A percentile compares a stretch with the other conserved stretches of the same genome.
phyloP scores from a whole-genome alignment of 2,888 invertebrate genomes.

The Temnothorax ravouxi region DNA sequence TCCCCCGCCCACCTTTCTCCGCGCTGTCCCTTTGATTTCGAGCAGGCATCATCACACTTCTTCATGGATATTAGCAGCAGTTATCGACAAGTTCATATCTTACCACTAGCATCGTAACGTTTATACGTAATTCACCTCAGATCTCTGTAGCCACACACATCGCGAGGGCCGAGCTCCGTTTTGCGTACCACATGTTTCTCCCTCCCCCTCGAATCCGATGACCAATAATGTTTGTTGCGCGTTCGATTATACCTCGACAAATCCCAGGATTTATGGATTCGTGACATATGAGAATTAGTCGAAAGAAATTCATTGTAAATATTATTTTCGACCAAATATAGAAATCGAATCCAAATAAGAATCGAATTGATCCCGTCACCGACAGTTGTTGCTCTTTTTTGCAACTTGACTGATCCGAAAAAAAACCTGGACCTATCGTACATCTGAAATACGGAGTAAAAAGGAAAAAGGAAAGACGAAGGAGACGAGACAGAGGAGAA shows the following conservation, averaged over 20 bases:
- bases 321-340: conserved; percentile 13
- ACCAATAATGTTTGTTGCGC: conserved; percentile 20
- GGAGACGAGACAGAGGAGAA: conserved; percentile 43
- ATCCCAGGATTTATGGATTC: conserved; percentile 2
- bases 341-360: conserved; percentile 13
- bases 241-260: conserved; percentile 25
- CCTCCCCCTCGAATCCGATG: conserved; percentile 25
- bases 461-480: conserved; percentile 70
- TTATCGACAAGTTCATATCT: conserved; percentile 46
- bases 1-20: neutral
- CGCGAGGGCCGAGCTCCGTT: conserved; percentile 48
- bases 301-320: conserved; percentile 23
- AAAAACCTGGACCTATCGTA: conserved; percentile 17
- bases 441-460: conserved; percentile 33
- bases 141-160: conserved; percentile 19
- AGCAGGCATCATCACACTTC: conserved; percentile 42
- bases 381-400: conserved; percentile 52
- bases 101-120: conserved; percentile 48
- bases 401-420: conserved; percentile 13
- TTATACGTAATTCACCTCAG: conserved; percentile 40
- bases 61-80: conserved; percentile 33
- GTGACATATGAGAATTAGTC: conserved; percentile 9
- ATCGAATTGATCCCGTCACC: conserved; percentile 1
- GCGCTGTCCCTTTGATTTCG: conserved; percentile 26
- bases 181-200: conserved; percentile 47